Evolutionary conservation across 2,888 invertebrate genomes (phyloP).

Genomic region (Lepeophtheirus nordmannii): DNA sequence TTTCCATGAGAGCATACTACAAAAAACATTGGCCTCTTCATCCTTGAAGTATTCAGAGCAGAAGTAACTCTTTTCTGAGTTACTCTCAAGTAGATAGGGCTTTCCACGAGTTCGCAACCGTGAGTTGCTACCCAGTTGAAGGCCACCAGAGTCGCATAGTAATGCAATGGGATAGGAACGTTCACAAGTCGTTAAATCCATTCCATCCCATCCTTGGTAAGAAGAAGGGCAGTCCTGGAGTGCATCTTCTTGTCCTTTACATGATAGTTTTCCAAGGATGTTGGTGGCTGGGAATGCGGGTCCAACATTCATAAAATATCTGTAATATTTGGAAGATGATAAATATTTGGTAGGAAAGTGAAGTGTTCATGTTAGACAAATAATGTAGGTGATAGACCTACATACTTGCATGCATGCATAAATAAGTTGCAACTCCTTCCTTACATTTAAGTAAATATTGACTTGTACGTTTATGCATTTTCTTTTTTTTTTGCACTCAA

Average conservation of each 20-base stretch:
- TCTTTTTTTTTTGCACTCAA: no score
- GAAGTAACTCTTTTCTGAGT: conserved; percentile 12
- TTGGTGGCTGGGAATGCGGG: not conserved
- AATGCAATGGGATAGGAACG: not conserved
- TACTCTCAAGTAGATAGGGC: not conserved
- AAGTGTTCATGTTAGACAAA: no score
- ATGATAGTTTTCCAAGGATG: conserved; percentile 7
- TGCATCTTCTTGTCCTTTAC: conserved; percentile 7
- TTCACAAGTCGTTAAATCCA: not conserved
- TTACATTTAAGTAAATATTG: no score
- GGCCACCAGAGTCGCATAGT: conserved; percentile 7
- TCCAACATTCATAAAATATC: conserved; percentile 1
- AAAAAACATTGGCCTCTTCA: conserved; percentile 20
- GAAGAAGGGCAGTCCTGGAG: not conserved
- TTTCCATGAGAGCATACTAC: conserved; percentile 19
- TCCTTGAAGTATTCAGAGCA: conserved; percentile 18
- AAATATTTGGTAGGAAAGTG: no score
- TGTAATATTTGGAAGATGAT: not conserved
- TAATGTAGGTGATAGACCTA: no score
- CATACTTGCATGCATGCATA: no score
- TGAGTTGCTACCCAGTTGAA: not conserved
- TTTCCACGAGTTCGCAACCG: not conserved
- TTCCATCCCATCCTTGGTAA: not conserved
- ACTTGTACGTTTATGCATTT: no score
- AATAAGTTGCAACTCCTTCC: no score